Conservation (phyloP, 2,797 vertebrate genomes). For the Lutjanus campechanus region DNA sequence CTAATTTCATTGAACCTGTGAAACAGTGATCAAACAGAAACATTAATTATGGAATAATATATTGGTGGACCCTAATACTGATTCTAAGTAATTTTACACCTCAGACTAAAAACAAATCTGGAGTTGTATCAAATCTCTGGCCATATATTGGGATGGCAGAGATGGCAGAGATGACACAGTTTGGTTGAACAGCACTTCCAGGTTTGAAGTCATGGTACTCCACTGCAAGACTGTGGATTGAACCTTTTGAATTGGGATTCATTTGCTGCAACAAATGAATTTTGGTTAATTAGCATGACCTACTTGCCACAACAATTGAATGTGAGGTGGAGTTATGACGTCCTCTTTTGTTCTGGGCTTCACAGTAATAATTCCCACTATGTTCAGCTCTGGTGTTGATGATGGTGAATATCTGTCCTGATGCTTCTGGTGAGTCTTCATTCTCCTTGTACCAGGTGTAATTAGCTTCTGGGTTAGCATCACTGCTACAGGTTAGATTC, state of each 20-base stretch:
- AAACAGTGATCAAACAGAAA: background rate
- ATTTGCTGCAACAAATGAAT: background rate
- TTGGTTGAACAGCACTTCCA: too few species aligned
- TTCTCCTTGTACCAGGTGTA: conserved; percentile 54
- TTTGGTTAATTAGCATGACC: background rate
- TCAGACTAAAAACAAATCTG: too few species aligned
- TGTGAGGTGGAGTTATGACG: background rate
- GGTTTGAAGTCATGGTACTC: too few species aligned
- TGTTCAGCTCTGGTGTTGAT: conserved; percentile 38
- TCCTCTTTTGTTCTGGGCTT: conserved; percentile 48
- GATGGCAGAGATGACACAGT: too few species aligned
- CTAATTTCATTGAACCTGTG: conserved; percentile 30
- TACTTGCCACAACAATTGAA: conserved; percentile 10
- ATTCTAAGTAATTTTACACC: too few species aligned
- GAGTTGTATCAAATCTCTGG: too few species aligned
- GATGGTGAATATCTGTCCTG: conserved; percentile 48
- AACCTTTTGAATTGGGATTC: too few species aligned
- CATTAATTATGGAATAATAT: background rate
- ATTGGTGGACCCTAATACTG: too few species aligned
- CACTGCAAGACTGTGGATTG: too few species aligned
- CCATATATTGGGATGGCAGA: too few species aligned
- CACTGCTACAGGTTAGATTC: conserved; percentile 56
- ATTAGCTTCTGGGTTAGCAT: conserved; percentile 57
- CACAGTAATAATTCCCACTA: conserved; percentile 57
- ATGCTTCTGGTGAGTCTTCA: conserved; percentile 5